Evolutionary conservation across 2,113 vertebrate species (phyloP).

Genomic region (Balaeniceps rex): DNA sequence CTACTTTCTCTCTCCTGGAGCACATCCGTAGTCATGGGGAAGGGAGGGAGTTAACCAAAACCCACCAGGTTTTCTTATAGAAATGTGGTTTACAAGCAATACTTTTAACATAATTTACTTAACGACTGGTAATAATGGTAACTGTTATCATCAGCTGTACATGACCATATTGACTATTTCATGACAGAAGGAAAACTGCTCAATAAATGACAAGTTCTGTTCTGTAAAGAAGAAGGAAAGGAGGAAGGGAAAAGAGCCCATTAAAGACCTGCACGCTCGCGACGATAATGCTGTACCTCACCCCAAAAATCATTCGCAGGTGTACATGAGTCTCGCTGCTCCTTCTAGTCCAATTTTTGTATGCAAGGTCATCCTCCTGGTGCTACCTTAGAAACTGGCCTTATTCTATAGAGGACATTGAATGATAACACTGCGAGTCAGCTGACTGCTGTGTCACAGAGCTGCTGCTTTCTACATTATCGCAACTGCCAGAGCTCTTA

Average conservation of each 20-base stretch:
- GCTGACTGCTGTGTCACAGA: conserved; percentile 88
- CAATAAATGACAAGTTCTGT: neutral
- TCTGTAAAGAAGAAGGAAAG: neutral
- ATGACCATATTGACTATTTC: neutral
- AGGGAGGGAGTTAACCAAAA: neutral
- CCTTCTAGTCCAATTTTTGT: neutral
- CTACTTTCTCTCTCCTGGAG: neutral
- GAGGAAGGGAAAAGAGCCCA: neutral
- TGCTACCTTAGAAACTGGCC: conserved; percentile 72
- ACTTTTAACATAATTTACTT: neutral
- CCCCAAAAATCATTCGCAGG: neutral
- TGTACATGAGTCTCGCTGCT: neutral
- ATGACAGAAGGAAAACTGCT: neutral
- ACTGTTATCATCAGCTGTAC: neutral
- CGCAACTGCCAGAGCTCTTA: conserved; percentile 77
- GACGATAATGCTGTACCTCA: neutral
- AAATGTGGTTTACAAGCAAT: neutral
- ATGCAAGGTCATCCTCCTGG: conserved; percentile 67
- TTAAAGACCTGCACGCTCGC: fast-evolving
- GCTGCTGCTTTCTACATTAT: conserved; percentile 78
- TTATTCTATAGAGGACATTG: conserved; percentile 70
- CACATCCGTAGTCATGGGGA: fast-evolving
- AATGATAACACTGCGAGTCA: conserved; percentile 81
- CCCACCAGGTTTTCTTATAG: neutral
- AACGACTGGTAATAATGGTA: neutral